Evolutionary conservation across 1,140 invertebrate genomes (phyloP).

Genomic region (Drosophila micromelanica): DNA sequence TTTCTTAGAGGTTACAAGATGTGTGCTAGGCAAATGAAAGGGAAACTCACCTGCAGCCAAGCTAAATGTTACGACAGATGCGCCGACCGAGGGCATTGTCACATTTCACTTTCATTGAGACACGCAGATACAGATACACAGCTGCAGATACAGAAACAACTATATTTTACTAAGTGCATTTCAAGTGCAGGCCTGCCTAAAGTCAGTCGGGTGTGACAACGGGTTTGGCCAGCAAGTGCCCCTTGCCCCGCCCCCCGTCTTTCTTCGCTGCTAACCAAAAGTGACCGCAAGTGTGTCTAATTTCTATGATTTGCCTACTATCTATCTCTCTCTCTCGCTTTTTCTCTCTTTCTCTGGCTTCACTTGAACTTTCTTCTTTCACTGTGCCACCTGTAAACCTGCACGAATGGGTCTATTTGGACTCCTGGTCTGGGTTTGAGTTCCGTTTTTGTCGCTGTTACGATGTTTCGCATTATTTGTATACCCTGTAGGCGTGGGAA

Average conservation of each 20-base stretch:
- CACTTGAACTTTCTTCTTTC: conserved; percentile 76
- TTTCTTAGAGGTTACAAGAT: conserved; percentile 34
- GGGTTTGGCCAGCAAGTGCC: conserved; percentile 44
- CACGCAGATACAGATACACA: conserved; percentile 12
- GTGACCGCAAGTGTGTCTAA: conserved; percentile 75
- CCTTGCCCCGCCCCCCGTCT: no score
- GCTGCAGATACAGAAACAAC: background rate
- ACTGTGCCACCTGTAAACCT: conserved; percentile 66
- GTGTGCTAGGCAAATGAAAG: conserved; percentile 62
- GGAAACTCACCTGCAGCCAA: conserved; percentile 52
- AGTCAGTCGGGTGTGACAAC: conserved; percentile 62
- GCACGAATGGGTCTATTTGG: conserved; percentile 15
- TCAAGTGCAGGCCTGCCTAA: conserved; percentile 39
- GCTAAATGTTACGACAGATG: conserved; percentile 9
- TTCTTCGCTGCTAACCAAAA: conserved; percentile 24
- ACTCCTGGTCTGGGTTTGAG: conserved; percentile 6
- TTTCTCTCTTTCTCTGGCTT: background rate
- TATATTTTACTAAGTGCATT: conserved; percentile 19
- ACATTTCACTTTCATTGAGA: conserved; percentile 78
- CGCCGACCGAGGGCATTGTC: conserved; percentile 66
- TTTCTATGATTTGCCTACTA: conserved; percentile 67
- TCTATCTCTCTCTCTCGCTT: conserved; percentile 1
- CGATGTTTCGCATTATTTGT: conserved; percentile 59
- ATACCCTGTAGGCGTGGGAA: background rate
- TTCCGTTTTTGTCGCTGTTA: conserved; percentile 59